Evolutionary conservation across 2,797 vertebrate genomes (phyloP).

Genomic region (Poecile montanus): DNA sequence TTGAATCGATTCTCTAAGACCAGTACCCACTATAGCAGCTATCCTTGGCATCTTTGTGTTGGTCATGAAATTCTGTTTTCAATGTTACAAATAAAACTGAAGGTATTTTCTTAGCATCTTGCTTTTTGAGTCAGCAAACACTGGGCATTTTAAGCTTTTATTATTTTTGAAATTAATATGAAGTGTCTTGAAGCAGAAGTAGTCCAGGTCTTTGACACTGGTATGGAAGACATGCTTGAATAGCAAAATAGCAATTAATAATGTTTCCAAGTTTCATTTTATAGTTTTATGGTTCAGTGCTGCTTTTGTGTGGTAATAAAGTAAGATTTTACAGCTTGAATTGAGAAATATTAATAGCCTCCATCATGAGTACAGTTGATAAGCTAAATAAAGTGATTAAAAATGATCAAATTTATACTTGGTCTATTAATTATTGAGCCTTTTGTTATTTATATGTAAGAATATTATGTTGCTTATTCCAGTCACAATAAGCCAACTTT

Average conservation of each 20-base stretch:
- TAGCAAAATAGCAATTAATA: slow-evolving; percentile 56
- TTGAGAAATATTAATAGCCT: slow-evolving; percentile 11
- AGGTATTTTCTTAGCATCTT: not conserved
- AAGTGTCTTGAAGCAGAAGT: slow-evolving; percentile 10
- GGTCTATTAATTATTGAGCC: not conserved
- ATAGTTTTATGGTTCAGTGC: slow-evolving; percentile 25
- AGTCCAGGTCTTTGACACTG: slow-evolving; percentile 1
- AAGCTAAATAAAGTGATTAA: slow-evolving; percentile 39
- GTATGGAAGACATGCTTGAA: slow-evolving; percentile 1
- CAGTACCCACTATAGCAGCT: not conserved
- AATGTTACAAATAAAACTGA: not conserved
- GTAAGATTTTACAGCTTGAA: slow-evolving; percentile 18
- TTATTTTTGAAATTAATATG: not conserved
- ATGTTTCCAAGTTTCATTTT: slow-evolving; percentile 34
- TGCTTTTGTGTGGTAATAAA: slow-evolving; percentile 28
- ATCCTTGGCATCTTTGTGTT: not conserved
- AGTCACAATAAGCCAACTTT: not conserved
- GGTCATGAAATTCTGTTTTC: not conserved
- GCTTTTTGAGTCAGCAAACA: not conserved
- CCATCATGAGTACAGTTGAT: not conserved
- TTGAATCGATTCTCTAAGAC: not conserved
- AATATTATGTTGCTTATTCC: not conserved
- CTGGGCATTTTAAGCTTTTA: not conserved
- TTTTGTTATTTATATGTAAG: not conserved
- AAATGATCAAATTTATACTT: not conserved